Evolutionary conservation across 2,113 vertebrate species (phyloP).

Genomic region (Thoracochromis brauschi): DNA sequence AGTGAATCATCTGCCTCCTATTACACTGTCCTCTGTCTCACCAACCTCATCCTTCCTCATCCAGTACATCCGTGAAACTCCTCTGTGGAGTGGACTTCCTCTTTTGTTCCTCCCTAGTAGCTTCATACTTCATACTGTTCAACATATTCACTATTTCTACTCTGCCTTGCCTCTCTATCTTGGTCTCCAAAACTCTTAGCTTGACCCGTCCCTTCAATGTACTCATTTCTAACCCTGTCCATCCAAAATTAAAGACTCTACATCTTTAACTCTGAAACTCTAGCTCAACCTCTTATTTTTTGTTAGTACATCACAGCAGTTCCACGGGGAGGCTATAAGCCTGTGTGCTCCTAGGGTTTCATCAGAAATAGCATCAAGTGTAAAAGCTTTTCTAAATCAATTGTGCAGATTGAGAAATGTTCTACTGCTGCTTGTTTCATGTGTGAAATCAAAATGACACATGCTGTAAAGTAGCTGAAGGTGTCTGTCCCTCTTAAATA

Average conservation of each 20-base stretch:
- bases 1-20: neutral
- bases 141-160: neutral
- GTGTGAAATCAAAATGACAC: neutral
- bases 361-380: neutral
- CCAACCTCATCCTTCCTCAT: neutral
- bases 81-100: neutral
- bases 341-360: neutral
- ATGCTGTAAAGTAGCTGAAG: neutral
- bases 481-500: neutral
- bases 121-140: neutral
- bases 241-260: neutral
- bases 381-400: neutral
- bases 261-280: neutral
- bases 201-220: neutral
- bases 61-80: neutral
- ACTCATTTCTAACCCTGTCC: neutral
- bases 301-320: neutral
- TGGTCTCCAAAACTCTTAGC: neutral
- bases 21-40: neutral
- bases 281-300: neutral
- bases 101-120: neutral
- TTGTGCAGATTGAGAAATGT: rapidly evolving
- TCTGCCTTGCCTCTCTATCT: neutral
- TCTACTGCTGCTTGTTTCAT: neutral
- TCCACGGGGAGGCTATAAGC: neutral